Evolutionary conservation across 2,888 invertebrate species (phyloP).

Genomic region (Aporophyla lueneburgensis): DNA sequence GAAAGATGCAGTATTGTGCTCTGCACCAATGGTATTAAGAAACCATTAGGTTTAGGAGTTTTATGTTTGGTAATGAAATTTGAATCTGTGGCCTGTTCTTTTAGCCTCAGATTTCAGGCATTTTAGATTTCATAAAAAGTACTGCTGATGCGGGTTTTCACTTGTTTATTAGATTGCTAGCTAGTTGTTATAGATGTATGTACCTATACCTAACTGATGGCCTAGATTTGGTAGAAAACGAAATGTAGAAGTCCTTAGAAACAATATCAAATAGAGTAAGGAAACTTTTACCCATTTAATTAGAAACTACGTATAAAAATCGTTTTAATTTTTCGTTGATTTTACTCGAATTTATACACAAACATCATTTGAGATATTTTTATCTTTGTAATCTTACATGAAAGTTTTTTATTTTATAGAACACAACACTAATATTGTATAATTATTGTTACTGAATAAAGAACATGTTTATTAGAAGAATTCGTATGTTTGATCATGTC

Average conservation of each 20-base stretch:
- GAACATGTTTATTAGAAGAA: slow-evolving; percentile 49
- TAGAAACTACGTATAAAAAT: slow-evolving; percentile 5
- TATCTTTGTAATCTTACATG: slow-evolving; percentile 39
- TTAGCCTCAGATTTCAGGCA: background rate
- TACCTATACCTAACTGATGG: background rate
- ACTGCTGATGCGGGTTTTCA: slow-evolving; percentile 37
- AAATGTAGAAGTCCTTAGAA: slow-evolving; percentile 14
- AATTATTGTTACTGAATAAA: slow-evolving; percentile 49
- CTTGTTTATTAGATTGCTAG: slow-evolving; percentile 57
- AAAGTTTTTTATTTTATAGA: slow-evolving; percentile 30
- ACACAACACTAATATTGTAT: slow-evolving; percentile 41
- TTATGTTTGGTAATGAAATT: background rate
- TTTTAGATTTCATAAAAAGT: slow-evolving; percentile 13
- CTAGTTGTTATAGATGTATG: background rate
- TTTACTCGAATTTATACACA: slow-evolving; percentile 51
- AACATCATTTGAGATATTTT: slow-evolving; percentile 41
- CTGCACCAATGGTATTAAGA: background rate
- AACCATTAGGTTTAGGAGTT: background rate
- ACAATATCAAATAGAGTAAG: background rate
- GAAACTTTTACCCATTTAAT: background rate
- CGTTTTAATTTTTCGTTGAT: slow-evolving; percentile 50
- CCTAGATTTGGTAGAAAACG: slow-evolving; percentile 28
- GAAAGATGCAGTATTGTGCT: slow-evolving; percentile 5
- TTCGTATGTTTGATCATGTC: slow-evolving; percentile 17
- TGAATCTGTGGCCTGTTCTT: background rate